Evolutionary conservation across 1,140 invertebrate genomes (phyloP).

Genomic region (Agrilus planipennis): DNA sequence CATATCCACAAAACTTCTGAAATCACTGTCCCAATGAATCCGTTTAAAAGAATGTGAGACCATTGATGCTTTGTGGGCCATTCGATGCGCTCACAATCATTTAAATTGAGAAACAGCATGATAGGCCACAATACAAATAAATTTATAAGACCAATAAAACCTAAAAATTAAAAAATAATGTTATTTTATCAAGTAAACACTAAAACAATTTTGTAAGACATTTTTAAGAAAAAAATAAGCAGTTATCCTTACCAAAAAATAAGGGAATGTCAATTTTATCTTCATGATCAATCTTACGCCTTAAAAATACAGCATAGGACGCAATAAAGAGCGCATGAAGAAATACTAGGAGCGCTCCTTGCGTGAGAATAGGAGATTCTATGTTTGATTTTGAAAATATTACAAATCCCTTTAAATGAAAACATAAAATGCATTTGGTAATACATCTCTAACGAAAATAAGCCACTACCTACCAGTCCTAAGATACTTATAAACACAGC

Average conservation of each 20-base stretch:
- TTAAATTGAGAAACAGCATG: constrained; percentile 72
- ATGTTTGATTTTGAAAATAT: constrained; percentile 54
- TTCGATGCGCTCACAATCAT: constrained; percentile 64
- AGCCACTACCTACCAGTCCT: constrained; percentile 53
- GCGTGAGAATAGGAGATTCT: constrained; percentile 48
- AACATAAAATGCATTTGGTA: background rate
- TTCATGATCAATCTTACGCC: constrained; percentile 70
- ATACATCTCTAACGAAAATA: background rate
- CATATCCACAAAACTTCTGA: constrained; percentile 82
- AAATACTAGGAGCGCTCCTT: constrained; percentile 61
- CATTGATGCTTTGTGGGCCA: constrained; percentile 70
- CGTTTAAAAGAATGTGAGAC: constrained; percentile 67
- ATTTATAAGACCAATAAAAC: constrained; percentile 81
- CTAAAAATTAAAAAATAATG: constrained; percentile 35
- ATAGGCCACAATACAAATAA: constrained; percentile 72
- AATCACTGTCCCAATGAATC: constrained; percentile 75
- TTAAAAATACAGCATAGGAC: constrained; percentile 69
- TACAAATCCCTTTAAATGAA: constrained; percentile 47
- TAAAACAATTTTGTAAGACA: background rate
- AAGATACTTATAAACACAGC: constrained; percentile 65
- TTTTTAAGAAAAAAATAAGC: background rate
- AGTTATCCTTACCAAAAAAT: constrained; percentile 62
- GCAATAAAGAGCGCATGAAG: constrained; percentile 77
- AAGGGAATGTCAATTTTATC: constrained; percentile 81
- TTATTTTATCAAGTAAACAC: constrained; percentile 5